These are phyloP conservation scores for Hapalemur alaotrensis DNA, from an alignment of 2,797 vertebrate species.

Conservation along the genomic window DNA sequence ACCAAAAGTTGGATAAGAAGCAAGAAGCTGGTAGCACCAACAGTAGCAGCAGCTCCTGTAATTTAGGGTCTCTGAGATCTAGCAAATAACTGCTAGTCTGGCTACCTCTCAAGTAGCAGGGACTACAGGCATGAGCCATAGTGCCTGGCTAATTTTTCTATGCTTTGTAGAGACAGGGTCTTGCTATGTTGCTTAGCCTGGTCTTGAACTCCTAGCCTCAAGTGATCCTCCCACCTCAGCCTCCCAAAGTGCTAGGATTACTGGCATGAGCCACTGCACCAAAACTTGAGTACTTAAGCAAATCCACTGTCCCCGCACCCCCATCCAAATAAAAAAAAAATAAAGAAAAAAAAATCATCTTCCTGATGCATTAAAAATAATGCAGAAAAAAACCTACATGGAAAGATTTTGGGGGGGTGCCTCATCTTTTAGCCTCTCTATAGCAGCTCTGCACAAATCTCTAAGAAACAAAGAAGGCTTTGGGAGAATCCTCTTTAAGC, in stretches of 20 bases:
- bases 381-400: not conserved
- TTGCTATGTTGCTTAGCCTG: not conserved
- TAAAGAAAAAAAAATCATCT: slow-evolving; percentile 7
- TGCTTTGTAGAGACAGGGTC: not conserved
- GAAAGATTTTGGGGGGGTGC: not conserved
- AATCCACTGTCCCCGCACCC: not conserved
- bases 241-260: not conserved
- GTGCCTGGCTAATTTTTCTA: too few species aligned
- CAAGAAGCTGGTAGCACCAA: not conserved
- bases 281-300: not conserved
- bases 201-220: not conserved
- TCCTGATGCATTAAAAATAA: not conserved
- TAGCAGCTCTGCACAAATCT: not conserved
- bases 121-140: too few species aligned
- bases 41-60: not conserved
- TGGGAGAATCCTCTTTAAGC: not conserved
- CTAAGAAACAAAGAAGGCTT: slow-evolving; percentile 35
- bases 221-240: not conserved
- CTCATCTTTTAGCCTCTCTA: not conserved
- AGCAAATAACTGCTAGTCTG: not conserved
- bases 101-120: not conserved
- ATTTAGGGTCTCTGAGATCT: too few species aligned
- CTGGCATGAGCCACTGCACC: not conserved
- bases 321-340: not conserved
- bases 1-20: not conserved